Conservation (phyloP, 2,888 invertebrate genomes). For the Buathra laborator region DNA sequence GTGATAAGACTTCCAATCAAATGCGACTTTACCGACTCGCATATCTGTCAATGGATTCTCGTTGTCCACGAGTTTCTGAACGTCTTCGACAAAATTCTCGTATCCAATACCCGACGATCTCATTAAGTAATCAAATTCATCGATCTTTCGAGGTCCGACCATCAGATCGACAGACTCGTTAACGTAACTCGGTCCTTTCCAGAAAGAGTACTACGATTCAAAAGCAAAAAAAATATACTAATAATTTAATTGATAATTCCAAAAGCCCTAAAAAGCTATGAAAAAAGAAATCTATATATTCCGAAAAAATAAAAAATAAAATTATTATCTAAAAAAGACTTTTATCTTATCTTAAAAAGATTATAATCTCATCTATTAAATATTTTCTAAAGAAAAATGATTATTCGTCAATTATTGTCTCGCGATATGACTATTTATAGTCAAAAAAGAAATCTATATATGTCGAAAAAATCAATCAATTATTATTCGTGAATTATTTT, state of each 20-base stretch:
- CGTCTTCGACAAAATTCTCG: constrained; percentile 86
- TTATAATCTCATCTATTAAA: too few species aligned
- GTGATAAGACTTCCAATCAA: constrained; percentile 88
- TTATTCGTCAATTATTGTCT: too few species aligned
- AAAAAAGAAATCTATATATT: background rate
- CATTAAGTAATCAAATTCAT: constrained; percentile 85
- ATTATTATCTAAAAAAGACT: too few species aligned
- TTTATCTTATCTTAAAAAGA: too few species aligned
- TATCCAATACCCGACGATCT: constrained; percentile 82
- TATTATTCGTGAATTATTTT: too few species aligned
- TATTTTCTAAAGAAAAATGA: too few species aligned
- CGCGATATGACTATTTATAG: too few species aligned
- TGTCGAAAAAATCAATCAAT: too few species aligned
- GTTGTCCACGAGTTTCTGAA: constrained; percentile 86
- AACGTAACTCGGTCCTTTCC: constrained; percentile 77
- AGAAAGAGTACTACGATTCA: constrained; percentile 72
- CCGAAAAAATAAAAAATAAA: background rate
- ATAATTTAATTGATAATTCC: background rate
- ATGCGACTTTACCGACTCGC: constrained; percentile 78
- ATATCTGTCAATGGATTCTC: constrained; percentile 72
- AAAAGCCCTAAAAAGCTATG: background rate
- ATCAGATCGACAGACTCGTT: constrained; percentile 86
- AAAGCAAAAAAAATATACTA: background rate
- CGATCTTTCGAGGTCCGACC: constrained; percentile 87
- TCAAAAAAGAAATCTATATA: too few species aligned